Evolutionary conservation across 2,888 invertebrate genomes (phyloP).

Genomic region (Tupiocoris notatus): DNA sequence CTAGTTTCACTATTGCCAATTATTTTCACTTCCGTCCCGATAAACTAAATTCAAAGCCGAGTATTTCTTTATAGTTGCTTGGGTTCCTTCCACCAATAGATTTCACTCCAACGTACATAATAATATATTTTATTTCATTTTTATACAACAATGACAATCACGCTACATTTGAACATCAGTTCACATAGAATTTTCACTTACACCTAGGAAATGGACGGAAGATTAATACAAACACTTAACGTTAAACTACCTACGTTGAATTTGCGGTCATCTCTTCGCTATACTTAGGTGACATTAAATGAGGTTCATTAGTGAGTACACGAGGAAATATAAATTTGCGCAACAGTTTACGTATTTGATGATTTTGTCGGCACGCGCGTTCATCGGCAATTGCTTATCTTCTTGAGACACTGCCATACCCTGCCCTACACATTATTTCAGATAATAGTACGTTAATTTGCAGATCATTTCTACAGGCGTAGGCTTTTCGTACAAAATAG

Average conservation of each 20-base stretch:
- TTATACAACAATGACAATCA: neutral
- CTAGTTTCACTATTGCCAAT: too few relatives aligned
- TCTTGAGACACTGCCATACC: neutral
- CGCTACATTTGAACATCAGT: neutral
- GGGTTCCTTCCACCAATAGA: too few relatives aligned
- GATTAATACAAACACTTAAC: neutral
- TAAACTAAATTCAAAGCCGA: too few relatives aligned
- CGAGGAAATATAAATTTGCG: neutral
- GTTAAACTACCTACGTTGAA: neutral
- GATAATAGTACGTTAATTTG: too few relatives aligned
- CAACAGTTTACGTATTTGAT: neutral
- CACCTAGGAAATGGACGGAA: neutral
- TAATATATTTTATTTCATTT: neutral
- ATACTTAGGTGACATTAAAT: neutral
- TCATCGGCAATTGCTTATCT: too few relatives aligned
- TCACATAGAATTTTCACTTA: neutral
- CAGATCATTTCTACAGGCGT: neutral
- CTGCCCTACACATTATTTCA: too few relatives aligned
- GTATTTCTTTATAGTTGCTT: too few relatives aligned
- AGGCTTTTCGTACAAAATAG: neutral
- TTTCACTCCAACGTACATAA: too few relatives aligned
- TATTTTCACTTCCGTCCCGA: too few relatives aligned
- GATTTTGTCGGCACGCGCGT: neutral
- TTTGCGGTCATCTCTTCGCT: neutral
- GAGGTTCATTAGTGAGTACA: neutral